Evolutionary conservation across 2,888 invertebrate genomes (phyloP), one percentile per base, ranked within the genome.

Genomic region (Idaea aversata): DNA sequence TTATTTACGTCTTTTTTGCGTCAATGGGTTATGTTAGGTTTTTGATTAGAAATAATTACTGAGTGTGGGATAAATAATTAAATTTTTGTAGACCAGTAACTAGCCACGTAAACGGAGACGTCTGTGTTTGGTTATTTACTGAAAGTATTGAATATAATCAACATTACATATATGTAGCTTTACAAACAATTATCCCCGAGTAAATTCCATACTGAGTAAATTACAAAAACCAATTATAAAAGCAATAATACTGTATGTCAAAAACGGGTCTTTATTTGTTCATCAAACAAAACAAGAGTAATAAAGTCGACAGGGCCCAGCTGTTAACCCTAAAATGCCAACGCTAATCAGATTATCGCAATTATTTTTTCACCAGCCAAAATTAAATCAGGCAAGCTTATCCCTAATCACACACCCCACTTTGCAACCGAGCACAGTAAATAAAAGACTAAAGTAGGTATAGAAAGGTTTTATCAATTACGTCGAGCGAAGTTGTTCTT

Each of bases 361-460:
- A 74, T 72, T 74, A 74, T 74, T 72, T 74, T 74, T 74, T 74
- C 74, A 74, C 72, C 70, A 68, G 69, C 58, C 68, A 70, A 69
- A 72, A 74, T 74, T 74, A 72, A 74, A 74, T 74, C 74, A 72
- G 67, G 67, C 71, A 69, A 67, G 66, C 71, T 74, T 70, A 72
- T 69, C 72, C 72, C 74, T 72, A 74, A 72, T 72, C 72, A 72
- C 63, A 70, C 69, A 71, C 69, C 71, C 74, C 74, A 72, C 72
- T 72, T 69, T 72, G 66, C 64, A 67, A 71, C 66, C 66, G 60
- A 71, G 65, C 71, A 69, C 65, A 71, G 67, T 67, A 58, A 67
- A 38, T 36, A 15, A 13, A 6, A 35, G 69, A 69, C 15, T 58
- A 62, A 64, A 57, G 63, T 61, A 35, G 5, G 59, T 25, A 65